A percentile compares a stretch with the other conserved stretches of the same genome.
Evolutionary conservation across 53 echinoderm and acorn worm genomes (phyloP).

Genomic region (Astropecten irregularis): DNA sequence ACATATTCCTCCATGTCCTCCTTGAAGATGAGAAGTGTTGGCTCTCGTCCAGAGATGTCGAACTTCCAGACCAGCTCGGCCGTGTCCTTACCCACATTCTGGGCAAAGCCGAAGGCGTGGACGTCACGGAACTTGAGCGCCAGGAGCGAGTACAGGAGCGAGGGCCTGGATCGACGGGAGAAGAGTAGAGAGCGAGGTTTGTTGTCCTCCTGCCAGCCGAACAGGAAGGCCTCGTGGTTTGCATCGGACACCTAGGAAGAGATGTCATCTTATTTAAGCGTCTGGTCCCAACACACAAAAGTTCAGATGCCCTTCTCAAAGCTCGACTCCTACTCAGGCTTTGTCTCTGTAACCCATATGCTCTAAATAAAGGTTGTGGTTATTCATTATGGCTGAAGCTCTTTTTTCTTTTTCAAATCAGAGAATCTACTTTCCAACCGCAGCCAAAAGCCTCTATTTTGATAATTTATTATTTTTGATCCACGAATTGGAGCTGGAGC

Average conservation of each 20-base stretch:
- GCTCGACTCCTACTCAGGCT: no score
- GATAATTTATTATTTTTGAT: no score
- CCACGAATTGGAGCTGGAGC: no score
- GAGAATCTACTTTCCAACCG: no score
- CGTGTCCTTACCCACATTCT: conserved; percentile 49
- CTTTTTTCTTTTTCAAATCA: no score
- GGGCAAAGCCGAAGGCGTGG: conserved; percentile 82
- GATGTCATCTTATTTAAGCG: not conserved
- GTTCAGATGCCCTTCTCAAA: not conserved
- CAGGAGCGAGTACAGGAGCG: conserved; percentile 72
- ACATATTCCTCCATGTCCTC: conserved; percentile 68
- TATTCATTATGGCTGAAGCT: no score
- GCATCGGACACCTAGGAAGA: conserved; percentile 68
- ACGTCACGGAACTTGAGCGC: conserved; percentile 62
- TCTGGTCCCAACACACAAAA: not conserved
- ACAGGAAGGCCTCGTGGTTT: conserved; percentile 68
- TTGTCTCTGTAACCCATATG: no score
- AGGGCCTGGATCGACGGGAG: conserved; percentile 63
- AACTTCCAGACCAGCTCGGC: conserved; percentile 60
- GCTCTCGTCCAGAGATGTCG: conserved; percentile 46
- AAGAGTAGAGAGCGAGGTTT: conserved; percentile 84
- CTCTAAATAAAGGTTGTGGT: no score
- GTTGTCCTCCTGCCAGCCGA: conserved; percentile 73
- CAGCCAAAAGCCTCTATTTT: no score
- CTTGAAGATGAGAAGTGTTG: conserved; percentile 80